Evolutionary conservation across 2,113 vertebrate genomes (phyloP).

Genomic region (Dasyurus viverrinus): DNA sequence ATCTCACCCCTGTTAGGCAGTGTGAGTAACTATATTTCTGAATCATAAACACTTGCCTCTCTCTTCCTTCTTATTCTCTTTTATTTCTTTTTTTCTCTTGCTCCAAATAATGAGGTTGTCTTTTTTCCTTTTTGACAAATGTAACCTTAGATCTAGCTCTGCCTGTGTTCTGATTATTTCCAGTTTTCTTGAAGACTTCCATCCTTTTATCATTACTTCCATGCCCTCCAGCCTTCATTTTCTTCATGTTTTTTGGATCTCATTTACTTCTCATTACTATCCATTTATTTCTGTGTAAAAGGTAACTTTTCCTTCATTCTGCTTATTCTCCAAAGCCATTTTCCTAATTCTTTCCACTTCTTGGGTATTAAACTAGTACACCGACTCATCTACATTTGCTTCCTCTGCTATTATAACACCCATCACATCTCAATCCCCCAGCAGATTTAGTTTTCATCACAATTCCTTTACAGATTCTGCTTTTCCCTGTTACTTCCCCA

Average conservation of each 20-base stretch:
- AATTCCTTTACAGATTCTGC: background rate
- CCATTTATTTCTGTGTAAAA: background rate
- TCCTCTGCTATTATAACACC: background rate
- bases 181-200: background rate
- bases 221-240: background rate
- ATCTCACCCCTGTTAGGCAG: background rate
- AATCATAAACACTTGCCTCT: background rate
- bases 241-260: background rate
- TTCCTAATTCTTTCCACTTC: background rate
- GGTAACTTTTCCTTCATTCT: background rate
- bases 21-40: background rate
- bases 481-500: background rate
- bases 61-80: background rate
- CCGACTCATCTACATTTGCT: background rate
- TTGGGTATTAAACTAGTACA: background rate
- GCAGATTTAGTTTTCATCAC: background rate
- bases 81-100: background rate
- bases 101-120: background rate
- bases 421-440: background rate
- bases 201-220: background rate
- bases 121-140: background rate
- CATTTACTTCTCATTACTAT: background rate
- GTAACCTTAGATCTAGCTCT: background rate
- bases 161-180: background rate
- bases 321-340: background rate